Base-by-base conservation (phyloP, 2,888 invertebrate species). In the Agrypnus murinus region DNA sequence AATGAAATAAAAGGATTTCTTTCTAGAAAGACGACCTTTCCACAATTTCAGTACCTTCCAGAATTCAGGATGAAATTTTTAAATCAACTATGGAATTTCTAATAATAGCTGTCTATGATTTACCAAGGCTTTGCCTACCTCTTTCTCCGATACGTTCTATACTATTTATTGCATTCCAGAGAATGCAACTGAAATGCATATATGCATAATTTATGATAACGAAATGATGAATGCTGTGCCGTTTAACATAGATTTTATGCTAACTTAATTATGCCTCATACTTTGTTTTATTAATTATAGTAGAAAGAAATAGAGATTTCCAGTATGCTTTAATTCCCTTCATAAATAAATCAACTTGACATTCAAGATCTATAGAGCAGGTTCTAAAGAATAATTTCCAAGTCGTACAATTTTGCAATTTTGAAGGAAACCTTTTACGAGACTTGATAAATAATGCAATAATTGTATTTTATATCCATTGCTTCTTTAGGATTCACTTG, bases 271-370 rank as follows among this genome's bases (percentile, higher is more conserved):
- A 71, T 48, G 65, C 57, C 17, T 32, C 31, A 25, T 46, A 59
- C 65, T 67, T 67, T 68, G 68, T 67, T 67, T 70, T 73, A 73
- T 69, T 69, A 72, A 72, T 69, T 69, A 63, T 48, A 50, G 43
- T 31, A 34, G 50, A 62, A 62, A 65, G 46, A 46, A 57, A 65
- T 65, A 53, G 62, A 55, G 48, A 34, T 40, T 40, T 46, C 31
- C 43, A 10, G 65, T 31, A 58, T 31, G 17, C 46, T 58, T 66
- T 66, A 66, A 66, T 66, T 48, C 48, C 38, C 38, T 36, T 50
- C 66, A 59, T 66, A 66, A 59, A 66, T 66, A 66, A 65, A 50
- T 58, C 66, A 50, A 45, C 36, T 46, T 57, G 66, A 66, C 66
- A 15, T 36, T 31, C 48, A 31, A 66, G 66, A 66, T 66, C 66